Base-by-base conservation (phyloP, 2,888 invertebrate species). In the Hermodice carunculata region DNA sequence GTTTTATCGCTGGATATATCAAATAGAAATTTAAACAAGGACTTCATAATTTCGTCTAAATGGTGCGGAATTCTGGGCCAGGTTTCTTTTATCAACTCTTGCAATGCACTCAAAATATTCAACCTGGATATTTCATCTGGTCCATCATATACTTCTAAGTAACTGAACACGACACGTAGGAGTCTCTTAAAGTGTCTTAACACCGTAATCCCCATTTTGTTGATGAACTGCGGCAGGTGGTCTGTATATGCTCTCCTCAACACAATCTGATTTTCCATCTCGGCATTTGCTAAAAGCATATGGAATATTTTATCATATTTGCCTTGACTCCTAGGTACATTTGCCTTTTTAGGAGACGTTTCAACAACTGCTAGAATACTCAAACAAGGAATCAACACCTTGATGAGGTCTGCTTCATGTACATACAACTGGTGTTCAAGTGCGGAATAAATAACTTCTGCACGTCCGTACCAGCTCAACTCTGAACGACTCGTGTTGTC, bases 41-140 rank as follows among this genome's bases (percentile, higher is more conserved):
- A 22, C 19, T 34, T n/a, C 11, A 53, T 32, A 31, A 53, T 34
- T 24, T n/a, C 11, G 37, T 32, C 34, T 32, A 37, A 14, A 19
- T 53, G 53, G 2, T 34, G 53, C 2, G 32, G 53, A 14, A 53
- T 32, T 14, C 53, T 2, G 2, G 53, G 53, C 53, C 53, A 53
- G 1, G 53, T n/a, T 6, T 32, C 32, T 22, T n/a, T 8, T 14
- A 53, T 53, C 2, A 53, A 24, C 3, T n/a, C 34, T 1, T n/a
- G 17, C 14, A 53, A 37, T 14, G 37, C 22, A 37, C 2, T 34
- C 11, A 53, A 22, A 24, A 37, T 37, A 1, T 3, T 37, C 2
- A 34, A 5, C 2, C 53, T 32, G 6, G 53, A 32, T 24, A 29
- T 37, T 34, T 53, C 53, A n/a, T n/a, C 1, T 32, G 53, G 34